phyloP scores from a whole-genome alignment of 2,888 invertebrate species.

The Tenthredo scrophulariae region DNA sequence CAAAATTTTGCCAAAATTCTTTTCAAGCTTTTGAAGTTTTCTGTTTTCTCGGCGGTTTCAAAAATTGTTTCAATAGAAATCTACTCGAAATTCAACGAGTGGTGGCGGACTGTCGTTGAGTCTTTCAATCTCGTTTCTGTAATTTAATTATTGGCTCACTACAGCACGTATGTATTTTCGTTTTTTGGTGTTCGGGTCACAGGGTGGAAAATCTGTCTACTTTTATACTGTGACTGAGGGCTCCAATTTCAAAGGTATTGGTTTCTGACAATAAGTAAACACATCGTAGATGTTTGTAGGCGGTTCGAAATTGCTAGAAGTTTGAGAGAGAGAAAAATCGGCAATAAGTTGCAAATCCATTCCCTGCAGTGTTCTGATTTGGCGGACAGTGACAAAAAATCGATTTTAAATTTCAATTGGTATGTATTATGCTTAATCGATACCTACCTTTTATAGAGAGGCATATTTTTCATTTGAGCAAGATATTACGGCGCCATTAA shows the following conservation, averaged over 20 bases:
- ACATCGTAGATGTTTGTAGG: neutral
- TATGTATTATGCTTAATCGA: no score
- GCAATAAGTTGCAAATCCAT: neutral
- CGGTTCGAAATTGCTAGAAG: neutral
- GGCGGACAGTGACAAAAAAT: no score
- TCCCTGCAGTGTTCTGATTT: neutral
- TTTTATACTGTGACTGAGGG: neutral
- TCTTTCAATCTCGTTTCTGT: neutral
- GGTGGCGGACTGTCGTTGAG: neutral
- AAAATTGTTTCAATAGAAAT: neutral
- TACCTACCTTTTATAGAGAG: no score
- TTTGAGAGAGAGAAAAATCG: neutral
- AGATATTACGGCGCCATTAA: no score
- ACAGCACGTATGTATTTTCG: neutral
- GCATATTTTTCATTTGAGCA: no score
- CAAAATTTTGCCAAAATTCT: neutral
- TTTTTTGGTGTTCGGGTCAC: neutral
- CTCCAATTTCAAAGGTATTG: neutral
- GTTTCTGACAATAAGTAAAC: neutral
- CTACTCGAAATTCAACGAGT: neutral
- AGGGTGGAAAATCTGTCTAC: neutral
- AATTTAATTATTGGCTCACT: slow-evolving; percentile 1
- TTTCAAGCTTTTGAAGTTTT: neutral
- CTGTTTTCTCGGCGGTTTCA: neutral
- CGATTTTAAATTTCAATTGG: no score